Conservation (phyloP, 2,888 invertebrate species). For the Trachelus stipa region DNA sequence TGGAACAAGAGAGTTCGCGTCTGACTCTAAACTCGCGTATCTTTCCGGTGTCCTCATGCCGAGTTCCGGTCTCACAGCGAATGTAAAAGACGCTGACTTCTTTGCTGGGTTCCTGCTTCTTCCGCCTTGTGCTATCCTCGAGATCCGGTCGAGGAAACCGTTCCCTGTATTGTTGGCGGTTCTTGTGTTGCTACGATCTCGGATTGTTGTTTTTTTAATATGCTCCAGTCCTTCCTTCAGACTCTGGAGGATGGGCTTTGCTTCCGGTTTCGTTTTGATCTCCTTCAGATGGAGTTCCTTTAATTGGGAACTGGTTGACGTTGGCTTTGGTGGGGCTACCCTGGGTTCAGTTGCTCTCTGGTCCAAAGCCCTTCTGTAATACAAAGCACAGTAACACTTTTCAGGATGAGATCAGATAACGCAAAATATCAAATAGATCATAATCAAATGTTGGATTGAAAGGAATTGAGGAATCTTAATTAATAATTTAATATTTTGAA, state of each 20-base stretch:
- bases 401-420: background rate
- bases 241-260: constrained; percentile 60
- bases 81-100: constrained; percentile 62
- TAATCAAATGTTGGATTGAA: background rate
- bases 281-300: constrained; percentile 59
- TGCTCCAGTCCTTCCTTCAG: constrained; percentile 59
- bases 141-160: constrained; percentile 57
- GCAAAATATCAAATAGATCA: background rate
- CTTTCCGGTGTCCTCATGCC: constrained; percentile 61
- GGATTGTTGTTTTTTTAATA: constrained; percentile 59
- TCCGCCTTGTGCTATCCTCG: constrained; percentile 61
- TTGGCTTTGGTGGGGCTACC: constrained; percentile 58
- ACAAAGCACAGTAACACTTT: background rate
- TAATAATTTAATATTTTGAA: background rate
- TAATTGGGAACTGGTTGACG: constrained; percentile 43
- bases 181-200: constrained; percentile 52
- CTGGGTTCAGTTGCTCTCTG: constrained; percentile 61
- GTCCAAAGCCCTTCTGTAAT: constrained; percentile 59
- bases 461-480: background rate
- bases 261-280: constrained; percentile 58
- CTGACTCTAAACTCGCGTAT: constrained; percentile 61
- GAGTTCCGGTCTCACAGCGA: constrained; percentile 60
- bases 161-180: constrained; percentile 41
- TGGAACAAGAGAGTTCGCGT: constrained; percentile 48
- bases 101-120: constrained; percentile 61